A percentile compares a stretch with the other conserved stretches of the same genome.
These are phyloP conservation scores for Porphyrio hochstetteri DNA, from an alignment of 2,113 vertebrate species.

Conservation along the genomic window DNA sequence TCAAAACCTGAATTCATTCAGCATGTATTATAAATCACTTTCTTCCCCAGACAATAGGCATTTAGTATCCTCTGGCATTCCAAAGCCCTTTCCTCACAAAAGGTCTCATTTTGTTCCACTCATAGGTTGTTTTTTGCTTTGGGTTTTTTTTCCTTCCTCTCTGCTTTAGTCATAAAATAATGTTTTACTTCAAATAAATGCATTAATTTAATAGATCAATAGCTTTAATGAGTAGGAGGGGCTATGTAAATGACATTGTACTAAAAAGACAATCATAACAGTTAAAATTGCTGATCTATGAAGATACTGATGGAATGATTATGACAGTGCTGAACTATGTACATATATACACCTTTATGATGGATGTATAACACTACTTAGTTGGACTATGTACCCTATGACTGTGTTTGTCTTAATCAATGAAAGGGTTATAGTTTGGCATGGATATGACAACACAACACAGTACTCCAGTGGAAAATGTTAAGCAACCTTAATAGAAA, in stretches of 20 bases:
- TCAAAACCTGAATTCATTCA: neutral
- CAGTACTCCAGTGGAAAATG: neutral
- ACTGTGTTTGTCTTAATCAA: neutral
- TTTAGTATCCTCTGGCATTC: neutral
- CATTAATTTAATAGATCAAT: neutral
- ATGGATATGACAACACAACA: neutral
- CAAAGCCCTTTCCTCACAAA: neutral
- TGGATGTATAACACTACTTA: neutral
- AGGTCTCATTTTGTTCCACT: neutral
- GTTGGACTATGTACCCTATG: neutral
- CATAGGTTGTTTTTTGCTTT: neutral
- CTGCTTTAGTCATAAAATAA: neutral
- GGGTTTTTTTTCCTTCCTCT: neutral
- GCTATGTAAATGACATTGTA: neutral
- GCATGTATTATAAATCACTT: conserved; percentile 16
- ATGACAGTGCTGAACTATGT: neutral
- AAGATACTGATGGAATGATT: neutral
- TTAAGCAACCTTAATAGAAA: conserved; percentile 5
- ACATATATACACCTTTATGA: neutral
- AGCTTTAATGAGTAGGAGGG: neutral
- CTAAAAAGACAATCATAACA: neutral
- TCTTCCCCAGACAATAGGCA: neutral
- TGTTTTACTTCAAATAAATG: neutral
- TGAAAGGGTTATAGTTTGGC: neutral
- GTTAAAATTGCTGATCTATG: neutral